Base-by-base conservation (phyloP, 2,797 vertebrate species). In the Gouania willdenowi region DNA sequence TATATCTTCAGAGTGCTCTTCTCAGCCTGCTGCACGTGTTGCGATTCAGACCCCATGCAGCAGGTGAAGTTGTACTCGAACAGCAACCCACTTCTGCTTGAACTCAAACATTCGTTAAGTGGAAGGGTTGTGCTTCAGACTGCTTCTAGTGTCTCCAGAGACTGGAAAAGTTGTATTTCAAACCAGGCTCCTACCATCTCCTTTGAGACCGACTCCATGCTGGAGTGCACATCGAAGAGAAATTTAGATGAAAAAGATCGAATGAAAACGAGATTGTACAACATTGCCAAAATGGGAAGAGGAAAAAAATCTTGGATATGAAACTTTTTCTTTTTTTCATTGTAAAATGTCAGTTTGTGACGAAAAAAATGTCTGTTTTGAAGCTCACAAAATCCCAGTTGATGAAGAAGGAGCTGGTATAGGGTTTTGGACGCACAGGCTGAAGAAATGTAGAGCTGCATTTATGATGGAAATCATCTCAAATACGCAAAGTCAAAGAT, bases 291-390 rank as follows among this genome's bases (percentile, higher is more conserved):
- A 63, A 56, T 61, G 28, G 71, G 65, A 31, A 66, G 71, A 46
- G 58, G 66, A 17, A 89, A 84, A 56, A 88, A 89, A 39, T 88
- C 83, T 16, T 88, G 83, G 86, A 50, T 90, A 32, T 88, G 36
- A 79, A 68, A 26, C 19, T 19, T 5, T 6, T 1, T 20, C 20
- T 20, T 20, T 20, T 6, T 20, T 6, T 20, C 6, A 20, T 20
- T 4, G n/a, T n/a, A n/a, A n/a, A n/a, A n/a, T n/a, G n/a, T n/a
- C n/a, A n/a, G n/a, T n/a, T n/a, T n/a, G n/a, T n/a, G n/a, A n/a
- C n/a, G n/a, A n/a, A n/a, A n/a, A n/a, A n/a, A n/a, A n/a, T n/a
- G n/a, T n/a, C n/a, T n/a, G n/a, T n/a, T n/a, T n/a, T n/a, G n/a
- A n/a, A n/a, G n/a, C n/a, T n/a, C n/a, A n/a, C n/a, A n/a, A n/a